These are phyloP conservation scores for Osmerus mordax DNA, from an alignment of 2,113 vertebrate species.

Conservation along the genomic window DNA sequence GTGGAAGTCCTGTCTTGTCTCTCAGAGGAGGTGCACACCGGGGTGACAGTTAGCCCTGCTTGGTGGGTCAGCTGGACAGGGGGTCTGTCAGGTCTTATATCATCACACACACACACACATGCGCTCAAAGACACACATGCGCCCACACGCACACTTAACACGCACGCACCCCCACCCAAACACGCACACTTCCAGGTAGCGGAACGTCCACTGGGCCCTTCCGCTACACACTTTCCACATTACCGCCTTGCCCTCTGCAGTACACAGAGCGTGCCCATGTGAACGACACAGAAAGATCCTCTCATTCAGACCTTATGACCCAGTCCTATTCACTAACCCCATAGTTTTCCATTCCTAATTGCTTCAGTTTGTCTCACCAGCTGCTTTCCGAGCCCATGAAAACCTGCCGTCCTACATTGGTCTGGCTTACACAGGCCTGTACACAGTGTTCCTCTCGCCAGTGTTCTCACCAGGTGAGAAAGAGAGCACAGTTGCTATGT, in stretches of 20 bases:
- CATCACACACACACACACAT: slow-evolving; percentile 1
- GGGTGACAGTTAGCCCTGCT: slow-evolving; percentile 14
- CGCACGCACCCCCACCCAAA: not conserved
- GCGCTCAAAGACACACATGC: not conserved
- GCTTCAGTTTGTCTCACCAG: not conserved
- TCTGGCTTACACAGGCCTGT: too few relatives aligned
- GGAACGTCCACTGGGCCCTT: too few relatives aligned
- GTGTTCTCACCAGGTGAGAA: too few relatives aligned
- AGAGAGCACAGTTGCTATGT: too few relatives aligned
- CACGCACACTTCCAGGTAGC: too few relatives aligned
- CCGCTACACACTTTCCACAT: too few relatives aligned
- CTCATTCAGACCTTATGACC: not conserved
- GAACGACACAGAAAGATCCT: not conserved
- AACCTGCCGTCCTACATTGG: not conserved
- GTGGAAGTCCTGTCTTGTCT: slow-evolving; percentile 20
- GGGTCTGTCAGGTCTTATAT: slow-evolving; percentile 14
- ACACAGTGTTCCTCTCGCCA: too few relatives aligned
- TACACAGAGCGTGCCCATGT: not conserved
- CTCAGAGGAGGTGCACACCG: slow-evolving; percentile 12
- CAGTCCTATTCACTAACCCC: slow-evolving; percentile 4
- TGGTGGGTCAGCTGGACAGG: slow-evolving; percentile 7
- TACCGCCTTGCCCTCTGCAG: too few relatives aligned
- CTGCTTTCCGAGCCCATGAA: not conserved
- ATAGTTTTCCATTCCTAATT: slow-evolving; percentile 15
- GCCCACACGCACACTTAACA: too few relatives aligned